Conservation (phyloP, 2,797 vertebrate species). For the Echeneis naucrates region DNA sequence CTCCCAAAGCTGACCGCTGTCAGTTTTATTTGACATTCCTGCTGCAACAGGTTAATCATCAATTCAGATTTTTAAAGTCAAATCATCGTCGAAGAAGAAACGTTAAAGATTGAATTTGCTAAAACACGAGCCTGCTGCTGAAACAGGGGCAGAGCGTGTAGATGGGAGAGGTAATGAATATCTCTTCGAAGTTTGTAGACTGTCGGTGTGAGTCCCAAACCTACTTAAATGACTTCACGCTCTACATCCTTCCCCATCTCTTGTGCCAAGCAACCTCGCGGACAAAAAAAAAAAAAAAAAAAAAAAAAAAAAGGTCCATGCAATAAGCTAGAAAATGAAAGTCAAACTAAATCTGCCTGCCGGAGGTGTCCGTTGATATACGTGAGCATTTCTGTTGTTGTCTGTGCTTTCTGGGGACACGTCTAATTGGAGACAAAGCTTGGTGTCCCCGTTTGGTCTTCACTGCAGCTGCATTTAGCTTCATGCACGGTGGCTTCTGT, state of each 20-base stretch:
- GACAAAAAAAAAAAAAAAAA: constrained; percentile 48
- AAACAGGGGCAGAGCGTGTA: constrained; percentile 7
- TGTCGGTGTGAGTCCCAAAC: constrained; percentile 57
- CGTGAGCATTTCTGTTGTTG: constrained; percentile 17
- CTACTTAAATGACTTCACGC: constrained; percentile 73
- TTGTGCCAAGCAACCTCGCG: constrained; percentile 56
- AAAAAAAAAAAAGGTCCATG: constrained; percentile 50
- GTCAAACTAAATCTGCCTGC: constrained; percentile 48
- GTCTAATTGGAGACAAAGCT: constrained; percentile 52
- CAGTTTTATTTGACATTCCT: not conserved
- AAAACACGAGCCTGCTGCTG: not conserved
- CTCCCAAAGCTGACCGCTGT: not conserved
- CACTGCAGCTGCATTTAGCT: constrained; percentile 16
- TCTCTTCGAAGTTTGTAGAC: constrained; percentile 47
- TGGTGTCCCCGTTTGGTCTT: constrained; percentile 42
- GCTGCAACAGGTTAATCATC: not conserved
- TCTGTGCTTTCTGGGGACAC: constrained; percentile 19
- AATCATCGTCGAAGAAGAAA: constrained; percentile 6
- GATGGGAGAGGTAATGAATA: constrained; percentile 49
- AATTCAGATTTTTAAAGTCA: not conserved
- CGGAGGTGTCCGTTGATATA: constrained; percentile 34
- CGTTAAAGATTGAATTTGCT: not conserved
- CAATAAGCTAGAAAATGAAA: constrained; percentile 62
- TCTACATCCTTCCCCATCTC: constrained; percentile 74
- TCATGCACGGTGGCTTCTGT: constrained; percentile 28